These are phyloP conservation scores for Lutjanus argentimaculatus DNA, from an alignment of 2,797 vertebrate genomes.

Conservation along the genomic window DNA sequence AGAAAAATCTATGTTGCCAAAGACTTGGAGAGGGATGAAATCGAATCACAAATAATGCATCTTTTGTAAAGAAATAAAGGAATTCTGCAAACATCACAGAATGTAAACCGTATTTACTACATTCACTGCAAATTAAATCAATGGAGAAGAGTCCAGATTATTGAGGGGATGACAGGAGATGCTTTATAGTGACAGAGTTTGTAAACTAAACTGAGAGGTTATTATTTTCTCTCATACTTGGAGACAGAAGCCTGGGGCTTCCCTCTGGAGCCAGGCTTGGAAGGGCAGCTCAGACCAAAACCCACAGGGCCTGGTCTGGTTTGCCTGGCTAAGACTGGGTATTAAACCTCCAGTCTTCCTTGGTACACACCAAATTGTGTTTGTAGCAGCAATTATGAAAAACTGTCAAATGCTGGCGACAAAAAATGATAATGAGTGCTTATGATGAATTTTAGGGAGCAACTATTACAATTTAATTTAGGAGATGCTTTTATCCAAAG, in stretches of 20 bases:
- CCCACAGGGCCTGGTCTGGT: background rate
- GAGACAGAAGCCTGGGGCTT: background rate
- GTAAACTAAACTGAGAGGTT: background rate
- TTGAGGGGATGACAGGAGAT: background rate
- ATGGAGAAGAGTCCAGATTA: background rate
- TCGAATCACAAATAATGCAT: background rate
- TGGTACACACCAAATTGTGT: background rate
- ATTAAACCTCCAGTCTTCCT: too few relatives aligned
- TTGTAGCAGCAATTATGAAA: background rate
- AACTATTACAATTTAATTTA: too few relatives aligned
- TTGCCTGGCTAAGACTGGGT: too few relatives aligned
- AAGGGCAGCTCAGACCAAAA: background rate
- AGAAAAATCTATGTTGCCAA: background rate
- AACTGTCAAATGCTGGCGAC: background rate
- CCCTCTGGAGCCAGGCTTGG: background rate
- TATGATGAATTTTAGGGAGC: too few relatives aligned
- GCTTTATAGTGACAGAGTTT: background rate
- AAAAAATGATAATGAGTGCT: background rate
- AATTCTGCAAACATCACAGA: background rate
- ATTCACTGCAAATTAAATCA: background rate
- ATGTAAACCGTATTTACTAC: background rate
- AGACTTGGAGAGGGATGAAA: background rate
- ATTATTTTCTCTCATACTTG: background rate
- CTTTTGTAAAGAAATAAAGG: background rate
- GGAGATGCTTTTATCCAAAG: too few relatives aligned